Percentiles rank a stretch among this genome's conserved stretches.
Evolutionary conservation across 2,113 vertebrate genomes (phyloP).

Genomic region (Pholis gunnellus): DNA sequence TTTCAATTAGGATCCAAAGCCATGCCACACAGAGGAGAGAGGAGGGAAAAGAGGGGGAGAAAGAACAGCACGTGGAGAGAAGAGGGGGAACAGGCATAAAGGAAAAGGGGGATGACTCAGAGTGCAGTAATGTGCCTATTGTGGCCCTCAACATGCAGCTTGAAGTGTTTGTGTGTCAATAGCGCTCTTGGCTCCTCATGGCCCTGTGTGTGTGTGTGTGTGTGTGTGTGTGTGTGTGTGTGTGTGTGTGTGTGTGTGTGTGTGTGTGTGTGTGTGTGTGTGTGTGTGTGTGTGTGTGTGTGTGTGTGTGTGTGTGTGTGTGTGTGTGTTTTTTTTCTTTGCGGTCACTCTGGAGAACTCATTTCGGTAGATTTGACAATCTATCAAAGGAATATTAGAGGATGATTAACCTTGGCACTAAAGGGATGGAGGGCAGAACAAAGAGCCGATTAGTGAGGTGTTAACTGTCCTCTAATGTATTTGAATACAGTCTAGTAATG

Average conservation of each 20-base stretch:
- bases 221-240: too few species aligned
- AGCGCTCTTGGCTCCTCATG: constrained; percentile 10
- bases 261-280: too few species aligned
- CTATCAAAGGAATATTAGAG: not conserved
- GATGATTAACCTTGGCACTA: constrained; percentile 8
- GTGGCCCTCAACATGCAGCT: constrained; percentile 54
- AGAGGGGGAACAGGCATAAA: constrained; percentile 34
- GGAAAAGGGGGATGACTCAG: constrained; percentile 69
- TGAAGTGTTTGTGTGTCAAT: constrained; percentile 42
- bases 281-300: too few species aligned
- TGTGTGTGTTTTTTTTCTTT: constrained; percentile 8
- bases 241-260: too few species aligned
- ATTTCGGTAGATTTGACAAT: not conserved
- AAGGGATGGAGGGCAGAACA: not conserved
- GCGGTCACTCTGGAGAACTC: not conserved
- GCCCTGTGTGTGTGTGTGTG: not conserved
- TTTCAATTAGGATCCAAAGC: constrained; percentile 34
- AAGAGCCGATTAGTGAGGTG: not conserved
- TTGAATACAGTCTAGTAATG: not conserved
- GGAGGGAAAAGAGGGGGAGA: constrained; percentile 12
- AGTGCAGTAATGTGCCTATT: constrained; percentile 64
- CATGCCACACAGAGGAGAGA: not conserved
- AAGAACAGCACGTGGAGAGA: constrained; percentile 7
- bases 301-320: not conserved
- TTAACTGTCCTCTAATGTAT: not conserved